Base-by-base conservation (phyloP, 1,140 invertebrate species). In the Drosophila cardini region DNA sequence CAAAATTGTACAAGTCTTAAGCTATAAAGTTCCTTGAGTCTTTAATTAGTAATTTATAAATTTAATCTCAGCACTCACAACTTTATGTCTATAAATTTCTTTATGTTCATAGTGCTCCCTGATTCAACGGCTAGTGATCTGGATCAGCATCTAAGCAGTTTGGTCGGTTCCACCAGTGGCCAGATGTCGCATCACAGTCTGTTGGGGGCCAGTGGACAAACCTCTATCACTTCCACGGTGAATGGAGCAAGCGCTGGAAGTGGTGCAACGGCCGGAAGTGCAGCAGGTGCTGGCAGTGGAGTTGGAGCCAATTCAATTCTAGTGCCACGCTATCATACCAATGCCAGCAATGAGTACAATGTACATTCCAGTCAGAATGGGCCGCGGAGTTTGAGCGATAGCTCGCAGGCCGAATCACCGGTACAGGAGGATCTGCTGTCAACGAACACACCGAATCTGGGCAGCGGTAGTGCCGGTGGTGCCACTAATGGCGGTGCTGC, bases 351-450 rank as follows among this genome's bases (percentile, higher is more conserved):
- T 34, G 90, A 92, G 36, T 92, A 92, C 69, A 90, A 90, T 36
- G 91, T 92, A 1, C 91, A 92, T 65, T 91, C 91, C 48, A 92
- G 91, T 72, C 91, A 92, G 63, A 92, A 92, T 53, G 91, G 91
- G 9, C 95, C 96, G 0, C 93, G 96, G 18, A 96, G 96, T 2
- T 83, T 97, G 16, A 96, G 96, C 55, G 96, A 96, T 75, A 96
- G 96, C n/a, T 96, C 96, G 10, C 95, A 96, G 67, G 96, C 96
- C 1, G 96, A 96, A 84, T 96, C 96, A 15, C 96, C 96, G 1
- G 96, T 96, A 1, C 96, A 96, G 92, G 96, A 96, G 84, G 95
- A 96, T 72, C 93, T 95, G 6, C 92, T 95, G 30, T 93, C 93
- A 0, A 94, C 94, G 2, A 94, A 94, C 73, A 94, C 94, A 1